Percentiles rank a stretch among this genome's conserved stretches.
Conservation (phyloP, 2,888 invertebrate species). For the Thecophora atra region DNA sequence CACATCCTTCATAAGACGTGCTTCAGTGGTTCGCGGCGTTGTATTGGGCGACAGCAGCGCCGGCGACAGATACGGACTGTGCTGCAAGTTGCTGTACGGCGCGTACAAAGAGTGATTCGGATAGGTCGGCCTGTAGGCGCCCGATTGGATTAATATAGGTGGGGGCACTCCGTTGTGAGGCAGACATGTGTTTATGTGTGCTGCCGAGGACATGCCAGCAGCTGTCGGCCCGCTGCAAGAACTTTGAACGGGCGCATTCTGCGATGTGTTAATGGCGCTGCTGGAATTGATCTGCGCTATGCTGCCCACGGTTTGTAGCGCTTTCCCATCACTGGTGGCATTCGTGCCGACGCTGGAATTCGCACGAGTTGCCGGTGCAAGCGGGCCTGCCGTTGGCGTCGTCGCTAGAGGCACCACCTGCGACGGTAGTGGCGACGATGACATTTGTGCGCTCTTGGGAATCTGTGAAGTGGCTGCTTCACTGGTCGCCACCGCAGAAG, state of each 20-base stretch:
- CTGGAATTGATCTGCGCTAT: conserved; percentile 34
- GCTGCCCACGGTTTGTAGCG: conserved; percentile 12
- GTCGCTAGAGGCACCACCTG: conserved; percentile 31
- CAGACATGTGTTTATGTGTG: conserved; percentile 52
- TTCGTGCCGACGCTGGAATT: background rate
- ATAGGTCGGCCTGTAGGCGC: conserved; percentile 63
- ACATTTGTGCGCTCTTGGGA: conserved; percentile 38
- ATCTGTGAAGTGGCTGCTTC: conserved; percentile 38
- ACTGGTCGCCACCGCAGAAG: conserved; percentile 17
- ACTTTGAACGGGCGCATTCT: conserved; percentile 9
- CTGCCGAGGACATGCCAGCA: background rate
- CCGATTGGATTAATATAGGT: conserved; percentile 60
- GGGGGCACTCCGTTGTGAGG: conserved; percentile 54
- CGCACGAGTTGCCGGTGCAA: conserved; percentile 2
- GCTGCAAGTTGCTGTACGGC: conserved; percentile 80
- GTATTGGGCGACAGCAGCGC: conserved; percentile 72
- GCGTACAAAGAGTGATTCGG: conserved; percentile 74
- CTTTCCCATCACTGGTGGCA: conserved; percentile 9
- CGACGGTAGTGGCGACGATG: conserved; percentile 13
- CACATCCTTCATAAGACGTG: conserved; percentile 51
- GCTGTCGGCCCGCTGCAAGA: background rate
- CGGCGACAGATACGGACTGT: conserved; percentile 77
- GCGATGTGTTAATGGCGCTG: conserved; percentile 13
- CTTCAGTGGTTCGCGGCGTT: conserved; percentile 72
- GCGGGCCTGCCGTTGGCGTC: conserved; percentile 40